Evolutionary conservation across 2,888 invertebrate species (phyloP).

Genomic region (Athalia rosae): DNA sequence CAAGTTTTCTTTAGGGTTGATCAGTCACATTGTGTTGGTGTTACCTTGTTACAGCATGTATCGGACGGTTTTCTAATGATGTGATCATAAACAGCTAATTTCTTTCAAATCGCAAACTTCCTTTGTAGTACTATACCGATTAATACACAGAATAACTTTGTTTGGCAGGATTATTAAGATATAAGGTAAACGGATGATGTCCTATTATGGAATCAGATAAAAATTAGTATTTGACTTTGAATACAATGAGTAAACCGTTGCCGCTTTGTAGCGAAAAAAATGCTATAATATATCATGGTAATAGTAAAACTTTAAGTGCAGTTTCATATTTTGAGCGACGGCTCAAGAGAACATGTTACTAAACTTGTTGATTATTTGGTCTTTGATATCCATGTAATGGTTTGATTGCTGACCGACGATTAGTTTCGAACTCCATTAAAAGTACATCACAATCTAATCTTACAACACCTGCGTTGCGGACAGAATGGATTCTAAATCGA

Average conservation of each 20-base stretch:
- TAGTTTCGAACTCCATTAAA: neutral
- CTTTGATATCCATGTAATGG: neutral
- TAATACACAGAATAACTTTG: neutral
- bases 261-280: neutral
- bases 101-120: constrained; percentile 20
- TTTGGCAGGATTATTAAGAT: neutral
- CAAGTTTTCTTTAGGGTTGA: constrained; percentile 36
- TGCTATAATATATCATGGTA: neutral
- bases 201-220: neutral
- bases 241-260: neutral
- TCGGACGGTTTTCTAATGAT: constrained; percentile 17
- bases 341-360: neutral
- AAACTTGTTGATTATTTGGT: neutral
- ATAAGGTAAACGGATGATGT: neutral
- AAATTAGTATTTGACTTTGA: constrained; percentile 11
- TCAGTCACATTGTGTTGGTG: constrained; percentile 35
- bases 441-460: neutral
- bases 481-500: constrained; percentile 10
- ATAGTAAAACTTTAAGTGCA: neutral
- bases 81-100: constrained; percentile 2
- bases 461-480: constrained; percentile 19
- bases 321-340: constrained; percentile 5
- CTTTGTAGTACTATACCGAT: constrained; percentile 4
- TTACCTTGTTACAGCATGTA: constrained; percentile 11
- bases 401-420: neutral